Base-by-base conservation (phyloP, 2,113 vertebrate genomes). In the Aptenodytes patagonicus region DNA sequence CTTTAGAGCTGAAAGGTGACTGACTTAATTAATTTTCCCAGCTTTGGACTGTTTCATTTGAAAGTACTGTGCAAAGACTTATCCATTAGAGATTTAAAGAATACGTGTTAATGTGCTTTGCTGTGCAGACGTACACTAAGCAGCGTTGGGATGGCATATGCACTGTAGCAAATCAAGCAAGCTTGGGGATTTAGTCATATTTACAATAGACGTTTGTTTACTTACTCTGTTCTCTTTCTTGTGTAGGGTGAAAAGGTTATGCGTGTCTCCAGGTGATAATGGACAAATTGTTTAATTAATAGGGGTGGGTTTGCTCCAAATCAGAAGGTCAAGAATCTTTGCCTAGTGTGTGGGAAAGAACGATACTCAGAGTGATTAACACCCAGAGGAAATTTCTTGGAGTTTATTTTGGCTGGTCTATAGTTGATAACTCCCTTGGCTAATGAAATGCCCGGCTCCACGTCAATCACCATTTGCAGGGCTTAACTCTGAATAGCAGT, bases 211-310 rank as follows among this genome's bases (percentile, higher is more conserved):
- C 6, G 1, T 83, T 95, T 94, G 82, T 86, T 96, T 91, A 65
- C 54, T 77, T 92, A 82, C 19, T 46, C 17, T 62, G 34, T 64
- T 88, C 57, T 68, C 40, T 89, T 89, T 92, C 71, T 96, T 69
- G 51, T 73, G 13, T 34, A 29, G 61, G 90, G 92, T 93, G 46
- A 87, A 89, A 95, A 93, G 86, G 72, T 89, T 94, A 76, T 5
- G 12, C 31, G 13, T 58, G 71, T 83, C 82, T 85, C 96, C 82
- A 92, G 88, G 95, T 96, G 94, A 85, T 95, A 93, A 97, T 81
- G 72, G 92, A 96, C 87, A 91, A 94, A 95, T 90, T 95, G 82
- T 87, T 95, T 97, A 93, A 96, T 88, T 95, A 96, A 83, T 89
- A 90, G 47, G 51, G 36, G 47, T 84, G 66, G n/a, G 22, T 87